Conservation (phyloP, 2,888 invertebrate genomes). For the Acanthococcus lagerstroemiae region DNA sequence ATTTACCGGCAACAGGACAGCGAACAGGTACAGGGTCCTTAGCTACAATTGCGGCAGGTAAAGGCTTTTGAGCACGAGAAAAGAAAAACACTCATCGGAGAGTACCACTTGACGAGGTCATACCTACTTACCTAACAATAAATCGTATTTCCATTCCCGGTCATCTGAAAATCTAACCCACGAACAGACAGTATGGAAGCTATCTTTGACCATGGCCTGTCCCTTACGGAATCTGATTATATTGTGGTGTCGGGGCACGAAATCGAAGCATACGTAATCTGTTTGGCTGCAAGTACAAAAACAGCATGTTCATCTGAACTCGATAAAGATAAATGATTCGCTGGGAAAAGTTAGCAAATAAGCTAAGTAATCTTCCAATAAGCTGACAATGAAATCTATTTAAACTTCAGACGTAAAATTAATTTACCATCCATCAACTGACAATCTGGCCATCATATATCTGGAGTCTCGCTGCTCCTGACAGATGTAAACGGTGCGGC, state of each 20-base stretch:
- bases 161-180: constrained; percentile 85
- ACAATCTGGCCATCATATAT: constrained; percentile 91
- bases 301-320: no score
- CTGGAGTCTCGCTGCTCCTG: constrained; percentile 81
- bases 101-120: no score
- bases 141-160: constrained; percentile 76
- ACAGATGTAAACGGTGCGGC: constrained; percentile 86
- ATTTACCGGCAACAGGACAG: constrained; percentile 94
- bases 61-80: no score
- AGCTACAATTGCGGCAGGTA: no score
- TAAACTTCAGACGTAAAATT: no score
- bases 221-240: constrained; percentile 84
- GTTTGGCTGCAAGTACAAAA: constrained; percentile 60
- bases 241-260: constrained; percentile 90
- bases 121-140: constrained; percentile 57
- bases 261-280: constrained; percentile 94
- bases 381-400: no score
- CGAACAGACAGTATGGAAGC: constrained; percentile 86
- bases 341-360: no score
- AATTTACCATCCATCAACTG: constrained; percentile 81
- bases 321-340: no score
- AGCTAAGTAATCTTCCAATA: no score
- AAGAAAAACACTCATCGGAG: no score
- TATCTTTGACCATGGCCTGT: constrained; percentile 75
- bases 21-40: constrained; percentile 82